Evolutionary conservation across 2,888 invertebrate genomes (phyloP).

Genomic region (Drosophila basisetae): DNA sequence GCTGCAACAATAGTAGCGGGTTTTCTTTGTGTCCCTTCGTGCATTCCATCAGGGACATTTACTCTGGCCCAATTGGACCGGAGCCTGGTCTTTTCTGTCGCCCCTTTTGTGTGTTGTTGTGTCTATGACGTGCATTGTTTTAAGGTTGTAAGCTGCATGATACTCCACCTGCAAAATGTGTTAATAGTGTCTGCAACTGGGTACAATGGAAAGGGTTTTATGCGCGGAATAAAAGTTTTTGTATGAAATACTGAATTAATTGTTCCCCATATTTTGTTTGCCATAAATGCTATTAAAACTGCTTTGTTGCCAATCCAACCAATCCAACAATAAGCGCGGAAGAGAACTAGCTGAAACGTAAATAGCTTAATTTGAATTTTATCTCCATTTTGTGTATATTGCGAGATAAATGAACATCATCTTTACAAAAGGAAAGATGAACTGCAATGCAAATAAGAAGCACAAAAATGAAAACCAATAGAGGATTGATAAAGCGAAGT

Average conservation of each 20-base stretch:
- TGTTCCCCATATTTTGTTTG: constrained; percentile 30
- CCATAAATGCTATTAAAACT: constrained; percentile 54
- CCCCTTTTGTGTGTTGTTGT: constrained; percentile 53
- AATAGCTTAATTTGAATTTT: constrained; percentile 34
- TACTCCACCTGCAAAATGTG: constrained; percentile 25
- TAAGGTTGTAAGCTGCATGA: constrained; percentile 6
- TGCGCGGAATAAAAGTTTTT: constrained; percentile 13
- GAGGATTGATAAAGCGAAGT: background rate
- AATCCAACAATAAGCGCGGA: constrained; percentile 16
- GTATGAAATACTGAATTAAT: constrained; percentile 13
- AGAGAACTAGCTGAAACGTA: constrained; percentile 24
- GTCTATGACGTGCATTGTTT: constrained; percentile 35
- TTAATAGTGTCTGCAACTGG: constrained; percentile 29
- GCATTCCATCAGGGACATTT: constrained; percentile 22
- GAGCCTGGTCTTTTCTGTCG: constrained; percentile 36
- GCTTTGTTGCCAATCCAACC: constrained; percentile 36
- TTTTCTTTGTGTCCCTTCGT: constrained; percentile 10
- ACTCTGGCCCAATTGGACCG: constrained; percentile 58
- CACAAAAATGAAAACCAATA: background rate
- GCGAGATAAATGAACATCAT: constrained; percentile 48
- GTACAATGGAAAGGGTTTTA: background rate
- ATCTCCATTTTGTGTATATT: constrained; percentile 15
- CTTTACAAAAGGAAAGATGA: constrained; percentile 17
- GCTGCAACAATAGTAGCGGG: constrained; percentile 56
- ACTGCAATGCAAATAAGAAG: constrained; percentile 11